Conservation (phyloP, 2,113 vertebrate genomes). For the western clawed frog (Xenopus tropicalis) region DNA sequence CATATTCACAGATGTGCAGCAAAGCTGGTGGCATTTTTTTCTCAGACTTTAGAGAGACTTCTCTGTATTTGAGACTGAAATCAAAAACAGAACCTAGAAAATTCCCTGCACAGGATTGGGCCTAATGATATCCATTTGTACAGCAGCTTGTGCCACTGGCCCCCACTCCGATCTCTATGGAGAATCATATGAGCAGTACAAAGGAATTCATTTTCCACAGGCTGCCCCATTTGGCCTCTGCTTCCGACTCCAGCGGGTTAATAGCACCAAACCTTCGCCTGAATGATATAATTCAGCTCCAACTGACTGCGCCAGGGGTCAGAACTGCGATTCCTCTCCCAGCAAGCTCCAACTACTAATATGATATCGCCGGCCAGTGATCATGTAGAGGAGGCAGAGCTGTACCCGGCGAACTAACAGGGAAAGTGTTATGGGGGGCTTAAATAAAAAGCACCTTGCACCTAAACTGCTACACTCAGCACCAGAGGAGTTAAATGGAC, state of each 20-base stretch:
- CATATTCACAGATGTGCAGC: conserved; percentile 1
- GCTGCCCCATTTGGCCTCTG: background rate
- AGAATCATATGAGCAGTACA: background rate
- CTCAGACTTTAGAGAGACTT: conserved; percentile 15
- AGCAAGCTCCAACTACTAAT: too few relatives aligned
- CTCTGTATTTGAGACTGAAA: conserved; percentile 8
- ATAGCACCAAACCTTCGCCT: too few relatives aligned
- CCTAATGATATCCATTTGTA: conserved; percentile 41
- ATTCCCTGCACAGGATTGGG: conserved; percentile 13
- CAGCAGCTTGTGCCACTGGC: background rate
- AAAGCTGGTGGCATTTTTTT: conserved; percentile 31
- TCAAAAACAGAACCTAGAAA: conserved; percentile 43
- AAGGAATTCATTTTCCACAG: background rate
- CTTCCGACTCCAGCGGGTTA: background rate
- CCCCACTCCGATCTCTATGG: background rate
- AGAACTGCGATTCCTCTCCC: too few relatives aligned
- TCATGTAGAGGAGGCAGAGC: too few relatives aligned
- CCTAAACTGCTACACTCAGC: background rate
- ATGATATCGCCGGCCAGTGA: too few relatives aligned
- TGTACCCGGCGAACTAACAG: too few relatives aligned
- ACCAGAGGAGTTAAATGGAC: background rate
- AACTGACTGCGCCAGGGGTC: too few relatives aligned
- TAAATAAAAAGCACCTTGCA: too few relatives aligned
- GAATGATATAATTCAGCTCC: too few relatives aligned
- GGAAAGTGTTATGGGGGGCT: too few relatives aligned